Conservation (phyloP, 2,113 vertebrate genomes). For the Odocoileus virginianus region DNA sequence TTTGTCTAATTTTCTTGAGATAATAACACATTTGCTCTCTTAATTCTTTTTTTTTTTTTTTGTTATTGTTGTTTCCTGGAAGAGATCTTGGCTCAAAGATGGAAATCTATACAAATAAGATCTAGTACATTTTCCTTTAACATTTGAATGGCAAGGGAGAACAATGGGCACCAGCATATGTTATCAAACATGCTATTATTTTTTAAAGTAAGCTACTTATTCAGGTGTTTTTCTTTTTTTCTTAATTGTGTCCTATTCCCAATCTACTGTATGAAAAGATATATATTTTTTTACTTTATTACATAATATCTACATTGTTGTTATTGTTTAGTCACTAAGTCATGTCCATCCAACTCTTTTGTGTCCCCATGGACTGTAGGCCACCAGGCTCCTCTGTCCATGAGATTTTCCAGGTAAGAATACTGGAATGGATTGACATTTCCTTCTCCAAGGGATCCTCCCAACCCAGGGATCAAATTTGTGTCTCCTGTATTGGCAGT, state of each 20-base stretch:
- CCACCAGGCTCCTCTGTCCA: background rate
- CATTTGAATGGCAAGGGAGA: background rate
- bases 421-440: background rate
- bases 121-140: background rate
- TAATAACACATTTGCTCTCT: background rate
- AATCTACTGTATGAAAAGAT: background rate
- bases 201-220: background rate
- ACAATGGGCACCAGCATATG: fast-evolving
- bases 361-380: background rate
- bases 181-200: background rate
- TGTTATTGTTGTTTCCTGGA: background rate
- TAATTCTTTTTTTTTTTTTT: background rate
- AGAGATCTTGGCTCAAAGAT: background rate
- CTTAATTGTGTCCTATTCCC: background rate
- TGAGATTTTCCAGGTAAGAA: background rate
- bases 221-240: background rate
- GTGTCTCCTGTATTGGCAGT: background rate
- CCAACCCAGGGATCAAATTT: background rate
- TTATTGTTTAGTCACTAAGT: background rate
- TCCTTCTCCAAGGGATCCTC: background rate
- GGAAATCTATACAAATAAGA: background rate
- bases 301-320: background rate
- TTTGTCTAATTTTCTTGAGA: background rate
- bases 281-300: background rate
- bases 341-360: background rate